phyloP scores from a whole-genome alignment of 1,140 invertebrate species.

The Schlechtendalia chinensis region DNA sequence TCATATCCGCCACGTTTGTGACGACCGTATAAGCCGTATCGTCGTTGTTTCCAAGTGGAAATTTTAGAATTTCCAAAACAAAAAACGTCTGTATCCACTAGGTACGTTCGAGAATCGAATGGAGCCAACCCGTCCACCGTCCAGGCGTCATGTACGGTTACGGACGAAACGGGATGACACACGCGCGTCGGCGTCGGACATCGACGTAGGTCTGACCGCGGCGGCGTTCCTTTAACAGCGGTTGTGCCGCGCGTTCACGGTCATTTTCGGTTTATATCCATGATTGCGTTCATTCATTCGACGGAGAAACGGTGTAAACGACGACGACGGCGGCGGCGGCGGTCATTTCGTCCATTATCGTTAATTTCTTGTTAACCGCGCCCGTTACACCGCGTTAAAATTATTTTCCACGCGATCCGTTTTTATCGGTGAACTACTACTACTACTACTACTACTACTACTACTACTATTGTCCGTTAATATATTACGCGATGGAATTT shows the following conservation, averaged over 20 bases:
- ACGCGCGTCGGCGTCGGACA: background rate
- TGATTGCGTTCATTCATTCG: slow-evolving; percentile 43
- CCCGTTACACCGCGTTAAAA: slow-evolving; percentile 21
- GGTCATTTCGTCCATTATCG: slow-evolving; percentile 11
- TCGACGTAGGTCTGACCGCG: slow-evolving; percentile 36
- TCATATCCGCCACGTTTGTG: too few species aligned
- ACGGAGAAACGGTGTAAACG: background rate
- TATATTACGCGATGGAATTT: too few species aligned
- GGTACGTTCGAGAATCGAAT: too few species aligned
- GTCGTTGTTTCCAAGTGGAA: too few species aligned
- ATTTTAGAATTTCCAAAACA: too few species aligned
- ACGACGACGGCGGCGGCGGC: background rate
- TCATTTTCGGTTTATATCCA: slow-evolving; percentile 18
- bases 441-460: too few species aligned
- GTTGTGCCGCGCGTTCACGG: slow-evolving; percentile 26
- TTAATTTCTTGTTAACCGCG: slow-evolving; percentile 26
- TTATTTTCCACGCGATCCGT: background rate
- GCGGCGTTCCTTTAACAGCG: slow-evolving; percentile 23
- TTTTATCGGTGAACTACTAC: background rate
- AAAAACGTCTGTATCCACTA: too few species aligned
- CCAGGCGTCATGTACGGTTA: background rate
- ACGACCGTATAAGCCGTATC: too few species aligned
- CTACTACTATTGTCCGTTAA: too few species aligned
- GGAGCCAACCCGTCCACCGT: too few species aligned
- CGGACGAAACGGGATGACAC: background rate